Evolutionary conservation across 2,113 vertebrate genomes (phyloP), one percentile per base, ranked within the genome.

Genomic region (Strix aluco): DNA sequence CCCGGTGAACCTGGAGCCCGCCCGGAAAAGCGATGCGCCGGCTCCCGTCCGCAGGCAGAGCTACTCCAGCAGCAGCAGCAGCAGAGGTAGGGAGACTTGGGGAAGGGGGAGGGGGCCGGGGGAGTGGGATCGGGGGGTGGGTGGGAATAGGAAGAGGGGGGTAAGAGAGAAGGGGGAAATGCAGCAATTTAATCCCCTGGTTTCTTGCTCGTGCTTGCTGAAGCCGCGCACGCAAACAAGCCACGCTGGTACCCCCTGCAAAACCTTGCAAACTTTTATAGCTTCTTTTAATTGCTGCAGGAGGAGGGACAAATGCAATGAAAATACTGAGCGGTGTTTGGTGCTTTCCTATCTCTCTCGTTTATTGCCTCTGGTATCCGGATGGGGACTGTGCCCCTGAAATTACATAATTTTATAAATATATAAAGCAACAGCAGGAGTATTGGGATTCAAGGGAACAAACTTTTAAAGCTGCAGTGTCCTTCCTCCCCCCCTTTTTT

Each of bases 1-100:
- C 98, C 98, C 98, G 98, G 98, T 98, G 98, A 98, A 98, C 98
- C 99, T 98, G 98, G 99, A 99, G 98, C 98, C 98, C 83, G 98
- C 99, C 97, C 99, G 98, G 97, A 99, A 99, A 98, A 98, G 98
- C 98, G 99, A 99, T 92, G 98, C 99, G 96, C 98, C 98, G 96
- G 98, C 98, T 91, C 98, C 99, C 87, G 98, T 98, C 98, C 99
- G 99, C 95, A 98, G 99, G 96, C 99, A 99, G 97, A 99, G 98
- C 98, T 99, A 99, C 91, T 98, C 99, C 84, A 98, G 99, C 98
- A 98, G 98, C 98, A 98, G 98, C 98, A 98, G 98, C 98, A 98
- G 99, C 98, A 98, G 98, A 99, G 98, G 99, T 99, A 98, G 98
- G 88, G 74, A 75, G 88, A 74, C 77, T 81, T 89, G 62, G 90